Conservation (phyloP, 2,113 vertebrate genomes). For the Chloropsis hardwickii region DNA sequence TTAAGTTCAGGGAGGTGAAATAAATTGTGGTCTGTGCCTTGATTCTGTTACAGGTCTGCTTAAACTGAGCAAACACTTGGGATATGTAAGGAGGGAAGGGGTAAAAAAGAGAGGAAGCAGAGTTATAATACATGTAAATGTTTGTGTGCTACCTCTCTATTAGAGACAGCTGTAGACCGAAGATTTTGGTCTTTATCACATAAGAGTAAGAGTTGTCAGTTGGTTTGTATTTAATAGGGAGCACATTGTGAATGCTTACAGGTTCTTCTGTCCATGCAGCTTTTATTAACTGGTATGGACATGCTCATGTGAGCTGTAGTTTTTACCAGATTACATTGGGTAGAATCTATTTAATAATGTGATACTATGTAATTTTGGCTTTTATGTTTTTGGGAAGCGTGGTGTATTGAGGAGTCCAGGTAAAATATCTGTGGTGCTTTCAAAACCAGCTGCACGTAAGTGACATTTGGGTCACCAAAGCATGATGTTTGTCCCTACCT, state of each 20-base stretch:
- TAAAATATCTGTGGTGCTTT: background rate
- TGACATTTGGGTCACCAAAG: background rate
- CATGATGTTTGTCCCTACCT: background rate
- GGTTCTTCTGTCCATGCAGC: background rate
- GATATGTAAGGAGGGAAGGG: background rate
- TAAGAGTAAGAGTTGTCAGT: background rate
- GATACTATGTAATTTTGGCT: background rate
- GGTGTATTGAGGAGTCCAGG: background rate
- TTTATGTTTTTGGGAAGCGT: background rate
- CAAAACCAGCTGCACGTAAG: background rate
- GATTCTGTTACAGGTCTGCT: background rate
- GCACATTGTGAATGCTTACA: background rate
- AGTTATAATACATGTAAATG: background rate
- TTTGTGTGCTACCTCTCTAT: background rate
- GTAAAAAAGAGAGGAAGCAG: background rate
- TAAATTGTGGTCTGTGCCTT: background rate
- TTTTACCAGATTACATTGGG: background rate
- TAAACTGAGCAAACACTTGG: background rate
- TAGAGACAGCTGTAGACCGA: background rate
- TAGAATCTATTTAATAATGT: background rate
- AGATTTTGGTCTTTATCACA: background rate
- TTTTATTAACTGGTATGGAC: fast-evolving
- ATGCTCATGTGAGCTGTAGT: background rate
- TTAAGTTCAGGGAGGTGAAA: background rate
- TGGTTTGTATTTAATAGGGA: background rate